phyloP scores from a whole-genome alignment of 2,113 vertebrate genomes.

The Dasypus novemcinctus region DNA sequence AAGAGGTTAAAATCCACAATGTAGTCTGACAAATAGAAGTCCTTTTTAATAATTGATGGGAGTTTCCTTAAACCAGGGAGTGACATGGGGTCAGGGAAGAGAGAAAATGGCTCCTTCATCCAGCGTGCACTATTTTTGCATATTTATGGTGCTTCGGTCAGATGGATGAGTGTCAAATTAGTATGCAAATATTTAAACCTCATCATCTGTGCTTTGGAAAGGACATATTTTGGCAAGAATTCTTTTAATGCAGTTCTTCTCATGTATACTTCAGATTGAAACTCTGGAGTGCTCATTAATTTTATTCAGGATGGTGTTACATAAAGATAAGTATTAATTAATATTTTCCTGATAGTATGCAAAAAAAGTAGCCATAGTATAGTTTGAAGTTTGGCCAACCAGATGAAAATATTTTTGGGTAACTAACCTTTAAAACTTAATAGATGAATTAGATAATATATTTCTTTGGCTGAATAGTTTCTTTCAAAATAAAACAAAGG shows the following conservation, averaged over 20 bases:
- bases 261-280: slow-evolving; percentile 3
- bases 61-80: not conserved
- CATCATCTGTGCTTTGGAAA: not conserved
- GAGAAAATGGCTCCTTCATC: not conserved
- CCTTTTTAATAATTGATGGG: not conserved
- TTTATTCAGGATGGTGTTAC: slow-evolving; percentile 16
- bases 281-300: not conserved
- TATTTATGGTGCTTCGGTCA: not conserved
- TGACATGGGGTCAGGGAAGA: not conserved
- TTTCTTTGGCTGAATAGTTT: not conserved
- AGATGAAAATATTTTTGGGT: not conserved
- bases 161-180: not conserved
- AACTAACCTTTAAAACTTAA: slow-evolving; percentile 31
- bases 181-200: not conserved
- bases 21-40: not conserved
- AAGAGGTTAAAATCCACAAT: not conserved
- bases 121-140: not conserved
- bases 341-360: not conserved
- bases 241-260: not conserved
- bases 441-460: not conserved
- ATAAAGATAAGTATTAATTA: not conserved
- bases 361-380: not conserved
- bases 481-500: not conserved
- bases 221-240: not conserved
- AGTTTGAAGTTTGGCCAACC: not conserved